phyloP scores from a whole-genome alignment of 1,140 invertebrate genomes.

The Pseudobourletiella spinata region DNA sequence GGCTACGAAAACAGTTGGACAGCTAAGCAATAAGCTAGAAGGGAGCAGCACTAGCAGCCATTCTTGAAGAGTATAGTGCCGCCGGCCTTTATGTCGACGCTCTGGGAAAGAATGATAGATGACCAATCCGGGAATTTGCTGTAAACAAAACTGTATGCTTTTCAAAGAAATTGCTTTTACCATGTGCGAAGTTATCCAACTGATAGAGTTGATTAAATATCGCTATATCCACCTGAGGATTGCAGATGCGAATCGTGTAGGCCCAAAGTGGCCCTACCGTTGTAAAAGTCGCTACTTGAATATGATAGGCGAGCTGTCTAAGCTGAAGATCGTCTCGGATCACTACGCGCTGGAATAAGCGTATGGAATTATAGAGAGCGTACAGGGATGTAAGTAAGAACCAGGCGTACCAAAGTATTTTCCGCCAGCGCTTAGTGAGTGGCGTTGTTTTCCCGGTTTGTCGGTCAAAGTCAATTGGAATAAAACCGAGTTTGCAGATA shows the following conservation, averaged over 20 bases:
- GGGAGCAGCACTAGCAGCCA: not conserved
- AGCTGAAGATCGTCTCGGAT: not conserved
- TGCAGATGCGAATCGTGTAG: not conserved
- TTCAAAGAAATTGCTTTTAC: too few species aligned
- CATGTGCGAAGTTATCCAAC: too few species aligned
- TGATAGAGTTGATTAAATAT: constrained; percentile 1
- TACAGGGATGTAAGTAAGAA: not conserved
- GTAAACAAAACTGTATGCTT: too few species aligned
- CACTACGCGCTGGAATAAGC: not conserved
- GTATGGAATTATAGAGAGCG: not conserved
- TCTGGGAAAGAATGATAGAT: too few species aligned
- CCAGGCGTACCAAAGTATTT: not conserved
- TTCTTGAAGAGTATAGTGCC: not conserved
- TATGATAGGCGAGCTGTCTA: not conserved
- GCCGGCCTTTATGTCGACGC: too few species aligned
- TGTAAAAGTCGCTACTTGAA: not conserved
- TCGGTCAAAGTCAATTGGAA: not conserved
- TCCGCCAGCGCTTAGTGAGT: not conserved
- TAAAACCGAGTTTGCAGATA: not conserved
- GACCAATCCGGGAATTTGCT: too few species aligned
- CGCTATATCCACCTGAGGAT: not conserved
- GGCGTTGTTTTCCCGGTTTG: not conserved
- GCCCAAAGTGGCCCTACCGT: not conserved
- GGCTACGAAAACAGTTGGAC: not conserved
- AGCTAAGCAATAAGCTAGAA: not conserved